phyloP scores from a whole-genome alignment of 2,888 invertebrate genomes.

The Lingula anatina region DNA sequence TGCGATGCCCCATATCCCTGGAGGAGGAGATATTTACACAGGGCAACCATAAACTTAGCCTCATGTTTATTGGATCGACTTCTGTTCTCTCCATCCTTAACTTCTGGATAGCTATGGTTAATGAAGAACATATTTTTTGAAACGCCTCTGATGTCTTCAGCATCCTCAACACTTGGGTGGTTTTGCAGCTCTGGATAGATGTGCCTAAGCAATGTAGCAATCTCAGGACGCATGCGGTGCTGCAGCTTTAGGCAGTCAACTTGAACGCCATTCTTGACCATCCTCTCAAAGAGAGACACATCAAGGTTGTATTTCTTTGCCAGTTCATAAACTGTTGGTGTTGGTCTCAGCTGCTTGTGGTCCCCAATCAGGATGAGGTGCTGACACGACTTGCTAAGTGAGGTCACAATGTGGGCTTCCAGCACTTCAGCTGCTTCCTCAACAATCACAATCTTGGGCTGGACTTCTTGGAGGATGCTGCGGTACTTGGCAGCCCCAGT shows the following conservation, averaged over 20 bases:
- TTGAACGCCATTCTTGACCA: conserved; percentile 64
- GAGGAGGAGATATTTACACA: conserved; percentile 62
- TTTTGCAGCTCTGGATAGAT: conserved; percentile 65
- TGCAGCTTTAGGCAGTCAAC: conserved; percentile 61
- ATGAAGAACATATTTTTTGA: conserved; percentile 64
- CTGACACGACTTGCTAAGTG: conserved; percentile 14
- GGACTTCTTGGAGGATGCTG: conserved; percentile 10
- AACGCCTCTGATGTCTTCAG: conserved; percentile 14
- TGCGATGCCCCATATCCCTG: conserved; percentile 61
- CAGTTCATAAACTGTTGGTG: conserved; percentile 63
- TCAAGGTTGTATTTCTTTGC: conserved; percentile 64
- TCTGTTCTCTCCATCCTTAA: conserved; percentile 49
- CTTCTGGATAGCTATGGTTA: conserved; percentile 60
- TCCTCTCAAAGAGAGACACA: conserved; percentile 73
- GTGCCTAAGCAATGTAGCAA: conserved; percentile 61
- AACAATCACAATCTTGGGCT: conserved; percentile 14
- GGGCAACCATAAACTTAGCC: conserved; percentile 61
- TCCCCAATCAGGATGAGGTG: conserved; percentile 59
- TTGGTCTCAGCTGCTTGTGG: conserved; percentile 72
- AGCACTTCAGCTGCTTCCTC: conserved; percentile 24
- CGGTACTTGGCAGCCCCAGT: conserved; percentile 15
- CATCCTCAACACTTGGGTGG: conserved; percentile 59
- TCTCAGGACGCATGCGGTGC: conserved; percentile 71
- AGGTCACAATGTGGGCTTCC: conserved; percentile 20
- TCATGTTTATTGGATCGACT: conserved; percentile 65